phyloP scores from a whole-genome alignment of 1,140 invertebrate genomes.

The Lepidurus apus region DNA sequence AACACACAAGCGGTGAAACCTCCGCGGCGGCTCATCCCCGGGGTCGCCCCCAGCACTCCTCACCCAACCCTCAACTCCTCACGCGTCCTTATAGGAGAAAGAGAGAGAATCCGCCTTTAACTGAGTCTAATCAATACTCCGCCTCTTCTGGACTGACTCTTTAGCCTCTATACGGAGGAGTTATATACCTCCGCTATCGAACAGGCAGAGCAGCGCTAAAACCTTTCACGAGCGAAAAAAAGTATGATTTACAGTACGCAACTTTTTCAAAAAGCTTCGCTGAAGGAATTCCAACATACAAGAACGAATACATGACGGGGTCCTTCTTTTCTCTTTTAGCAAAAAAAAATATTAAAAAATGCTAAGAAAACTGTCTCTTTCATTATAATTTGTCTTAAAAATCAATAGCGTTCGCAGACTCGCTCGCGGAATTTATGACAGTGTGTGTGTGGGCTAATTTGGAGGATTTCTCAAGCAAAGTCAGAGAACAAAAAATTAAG shows the following conservation, averaged over 20 bases:
- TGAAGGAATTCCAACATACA: too few relatives aligned
- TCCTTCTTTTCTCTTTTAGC: too few relatives aligned
- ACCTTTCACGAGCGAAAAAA: background rate
- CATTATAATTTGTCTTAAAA: too few relatives aligned
- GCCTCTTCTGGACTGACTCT: background rate
- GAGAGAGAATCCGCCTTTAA: background rate
- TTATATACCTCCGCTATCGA: conserved; percentile 8
- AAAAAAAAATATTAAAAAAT: too few relatives aligned
- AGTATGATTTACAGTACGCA: background rate
- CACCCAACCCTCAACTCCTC: background rate
- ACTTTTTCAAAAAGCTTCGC: too few relatives aligned
- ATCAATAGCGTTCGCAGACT: too few relatives aligned
- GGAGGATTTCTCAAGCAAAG: too few relatives aligned
- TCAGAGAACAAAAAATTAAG: too few relatives aligned
- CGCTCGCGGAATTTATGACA: too few relatives aligned
- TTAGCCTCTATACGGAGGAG: background rate
- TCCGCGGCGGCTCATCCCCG: background rate
- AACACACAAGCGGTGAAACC: background rate
- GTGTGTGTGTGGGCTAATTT: too few relatives aligned
- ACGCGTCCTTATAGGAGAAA: background rate
- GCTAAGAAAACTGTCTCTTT: too few relatives aligned
- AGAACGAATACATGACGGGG: too few relatives aligned
- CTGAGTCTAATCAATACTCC: conserved; percentile 21
- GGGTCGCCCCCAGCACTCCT: background rate
- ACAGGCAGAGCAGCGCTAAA: background rate